Evolutionary conservation across 2,888 invertebrate genomes (phyloP).

Genomic region (Odontocerum albicorne): DNA sequence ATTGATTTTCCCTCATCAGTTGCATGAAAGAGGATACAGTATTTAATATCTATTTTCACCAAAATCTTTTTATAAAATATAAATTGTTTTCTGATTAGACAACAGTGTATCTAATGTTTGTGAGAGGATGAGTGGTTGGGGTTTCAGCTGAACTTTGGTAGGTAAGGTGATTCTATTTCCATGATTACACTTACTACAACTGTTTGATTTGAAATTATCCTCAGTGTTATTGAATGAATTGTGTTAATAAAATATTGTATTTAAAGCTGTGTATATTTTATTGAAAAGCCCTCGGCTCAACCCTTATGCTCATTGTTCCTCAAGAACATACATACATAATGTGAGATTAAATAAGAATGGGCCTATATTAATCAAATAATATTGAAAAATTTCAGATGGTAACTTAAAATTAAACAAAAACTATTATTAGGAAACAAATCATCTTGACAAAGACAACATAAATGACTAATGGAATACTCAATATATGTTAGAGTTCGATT

Average conservation of each 20-base stretch:
- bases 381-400: too few species aligned
- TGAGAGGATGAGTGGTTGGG: conserved; percentile 30
- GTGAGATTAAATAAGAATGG: too few species aligned
- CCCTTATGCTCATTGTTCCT: too few species aligned
- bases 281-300: too few species aligned
- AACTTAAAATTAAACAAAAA: too few species aligned
- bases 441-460: too few species aligned
- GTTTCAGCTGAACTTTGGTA: conserved; percentile 33
- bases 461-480: too few species aligned
- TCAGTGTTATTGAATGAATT: conserved; percentile 64
- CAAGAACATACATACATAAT: too few species aligned
- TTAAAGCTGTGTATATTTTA: too few species aligned
- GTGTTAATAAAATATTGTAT: conserved; percentile 63
- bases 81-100: conserved; percentile 29
- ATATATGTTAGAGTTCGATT: too few species aligned
- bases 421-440: too few species aligned
- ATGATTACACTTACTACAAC: conserved; percentile 59
- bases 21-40: conserved; percentile 30
- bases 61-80: conserved; percentile 31
- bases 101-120: conserved; percentile 35
- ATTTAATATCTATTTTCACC: conserved; percentile 34
- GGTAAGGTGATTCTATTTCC: conserved; percentile 31
- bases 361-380: too few species aligned
- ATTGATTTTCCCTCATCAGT: conserved; percentile 27
- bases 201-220: conserved; percentile 54